Evolutionary conservation across 2,888 invertebrate genomes (phyloP), one percentile per base, ranked within the genome.

Genomic region (Choristoneura rosaceana): DNA sequence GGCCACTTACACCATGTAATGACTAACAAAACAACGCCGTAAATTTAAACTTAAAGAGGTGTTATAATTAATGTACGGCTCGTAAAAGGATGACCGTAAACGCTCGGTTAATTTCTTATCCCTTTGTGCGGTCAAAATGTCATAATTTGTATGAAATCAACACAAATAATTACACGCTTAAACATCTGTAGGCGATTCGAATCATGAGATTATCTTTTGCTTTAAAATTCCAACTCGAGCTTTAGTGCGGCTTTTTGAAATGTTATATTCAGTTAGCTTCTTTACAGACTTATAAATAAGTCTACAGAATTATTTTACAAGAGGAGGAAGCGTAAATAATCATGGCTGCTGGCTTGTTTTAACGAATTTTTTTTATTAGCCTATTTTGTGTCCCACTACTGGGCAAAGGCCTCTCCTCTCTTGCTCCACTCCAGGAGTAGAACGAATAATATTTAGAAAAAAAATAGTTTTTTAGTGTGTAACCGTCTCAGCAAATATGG

Each of bases 21-120:
- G 88, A 90, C 86, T 82, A 89, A 90, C 90, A 90, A 91, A 92
- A 90, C 87, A 84, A 83, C 84, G 81, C 85, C 81, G 92, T 93
- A 93, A 94, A 94, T 93, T 91, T 90, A 80, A 89, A 87, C 83
- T 84, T 92, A 93, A 94, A 89, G 90, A 93, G 93, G 93, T 93
- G 93, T 92, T 90, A 92, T 93, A 92, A 93, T 93, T 92, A 90
- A 92, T 92, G 93, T 91, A 86, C 79, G 81, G 76, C 84, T 88
- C 88, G 81, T 89, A 89, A 91, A 91, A 89, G 87, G 87, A 85
- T 87, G 88, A 87, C 84, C 83, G 86, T 88, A 89, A 88, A 88
- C 77, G 86, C 86, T 77, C 79, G 80, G 87, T 84, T 89, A 88
- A 90, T 91, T 84, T 87, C 85, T 88, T 86, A 84, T 82, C 82